Conservation (phyloP, 2,113 vertebrate species). For the Pyrgilauda ruficollis region DNA sequence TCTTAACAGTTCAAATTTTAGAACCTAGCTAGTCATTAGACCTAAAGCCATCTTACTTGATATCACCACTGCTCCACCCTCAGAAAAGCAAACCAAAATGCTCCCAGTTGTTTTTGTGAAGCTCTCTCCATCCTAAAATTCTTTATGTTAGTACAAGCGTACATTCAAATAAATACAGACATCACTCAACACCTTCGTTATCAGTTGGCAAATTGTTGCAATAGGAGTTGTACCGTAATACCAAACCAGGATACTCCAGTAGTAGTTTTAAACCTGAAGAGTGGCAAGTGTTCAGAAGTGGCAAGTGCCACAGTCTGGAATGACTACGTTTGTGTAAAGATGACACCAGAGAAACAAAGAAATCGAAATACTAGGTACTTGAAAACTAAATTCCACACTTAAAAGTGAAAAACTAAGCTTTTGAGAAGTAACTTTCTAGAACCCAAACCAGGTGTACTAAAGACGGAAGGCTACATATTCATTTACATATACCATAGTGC, state of each 20-base stretch:
- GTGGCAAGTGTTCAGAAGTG: background rate
- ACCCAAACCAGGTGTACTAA: background rate
- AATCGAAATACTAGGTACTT: background rate
- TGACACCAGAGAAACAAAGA: background rate
- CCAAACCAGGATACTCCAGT: background rate
- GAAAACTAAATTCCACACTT: background rate
- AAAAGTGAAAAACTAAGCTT: background rate
- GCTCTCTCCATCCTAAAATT: background rate
- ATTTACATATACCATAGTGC: background rate
- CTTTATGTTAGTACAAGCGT: background rate
- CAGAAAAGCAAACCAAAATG: background rate
- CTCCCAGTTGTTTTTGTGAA: background rate
- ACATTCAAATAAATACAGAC: background rate
- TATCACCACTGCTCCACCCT: background rate
- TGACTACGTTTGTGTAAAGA: background rate
- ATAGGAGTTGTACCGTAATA: background rate
- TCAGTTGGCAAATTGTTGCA: background rate
- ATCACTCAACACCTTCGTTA: fast-evolving
- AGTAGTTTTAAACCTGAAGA: background rate
- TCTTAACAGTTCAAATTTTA: background rate
- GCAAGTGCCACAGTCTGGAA: background rate
- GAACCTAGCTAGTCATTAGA: background rate
- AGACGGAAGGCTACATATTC: background rate
- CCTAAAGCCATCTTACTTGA: background rate
- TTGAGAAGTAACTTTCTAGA: background rate